These are phyloP conservation scores for Rhynchophorus ferrugineus DNA, from an alignment of 1,140 invertebrate genomes.

Conservation along the genomic window DNA sequence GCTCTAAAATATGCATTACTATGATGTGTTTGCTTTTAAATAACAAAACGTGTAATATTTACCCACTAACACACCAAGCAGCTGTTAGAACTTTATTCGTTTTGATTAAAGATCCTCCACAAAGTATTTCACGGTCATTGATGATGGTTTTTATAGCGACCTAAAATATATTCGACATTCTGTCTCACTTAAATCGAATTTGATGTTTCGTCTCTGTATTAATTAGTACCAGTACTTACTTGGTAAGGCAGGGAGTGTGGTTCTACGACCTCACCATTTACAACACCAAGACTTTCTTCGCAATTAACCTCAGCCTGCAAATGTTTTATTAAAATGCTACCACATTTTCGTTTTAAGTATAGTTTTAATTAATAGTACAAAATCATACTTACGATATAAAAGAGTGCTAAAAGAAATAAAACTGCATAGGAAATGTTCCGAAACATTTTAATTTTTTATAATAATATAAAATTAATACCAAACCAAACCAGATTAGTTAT, in stretches of 20 bases:
- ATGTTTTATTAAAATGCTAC: too few relatives aligned
- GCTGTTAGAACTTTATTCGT: constrained; percentile 18
- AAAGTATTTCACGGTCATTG: constrained; percentile 11
- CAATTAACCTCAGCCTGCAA: not conserved
- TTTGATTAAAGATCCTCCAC: constrained; percentile 21
- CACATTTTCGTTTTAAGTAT: too few relatives aligned
- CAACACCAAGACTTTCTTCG: constrained; percentile 10
- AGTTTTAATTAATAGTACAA: too few relatives aligned
- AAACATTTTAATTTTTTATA: too few relatives aligned
- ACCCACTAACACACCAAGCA: constrained; percentile 24
- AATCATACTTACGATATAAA: too few relatives aligned
- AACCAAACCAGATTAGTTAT: too few relatives aligned
- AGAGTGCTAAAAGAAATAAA: too few relatives aligned
- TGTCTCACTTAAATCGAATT: too few relatives aligned
- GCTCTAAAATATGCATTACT: constrained; percentile 10
- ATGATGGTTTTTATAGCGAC: constrained; percentile 13
- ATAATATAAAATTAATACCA: too few relatives aligned
- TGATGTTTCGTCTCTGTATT: not conserved
- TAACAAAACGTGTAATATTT: not conserved
- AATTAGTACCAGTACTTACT: constrained; percentile 21
- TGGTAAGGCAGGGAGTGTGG: constrained; percentile 41
- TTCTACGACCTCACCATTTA: constrained; percentile 30
- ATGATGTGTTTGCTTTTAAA: not conserved
- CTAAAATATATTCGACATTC: too few relatives aligned
- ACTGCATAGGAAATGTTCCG: too few relatives aligned